Evolutionary conservation across 37 sponge, comb jelly and placozoan species (phyloP).

Genomic region (Mnemiopsis leidyi): DNA sequence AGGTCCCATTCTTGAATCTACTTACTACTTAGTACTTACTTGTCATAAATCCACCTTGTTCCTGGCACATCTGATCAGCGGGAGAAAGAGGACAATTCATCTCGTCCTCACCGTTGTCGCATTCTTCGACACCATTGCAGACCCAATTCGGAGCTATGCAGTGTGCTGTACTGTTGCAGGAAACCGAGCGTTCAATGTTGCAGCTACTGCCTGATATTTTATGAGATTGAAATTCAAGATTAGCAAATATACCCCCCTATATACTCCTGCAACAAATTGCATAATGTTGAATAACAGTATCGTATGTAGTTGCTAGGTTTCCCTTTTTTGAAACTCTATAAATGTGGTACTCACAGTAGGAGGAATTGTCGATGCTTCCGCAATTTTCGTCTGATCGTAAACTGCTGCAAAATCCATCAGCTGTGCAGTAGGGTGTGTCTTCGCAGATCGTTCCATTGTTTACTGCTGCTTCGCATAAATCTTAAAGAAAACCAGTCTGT

Average conservation of each 20-base stretch:
- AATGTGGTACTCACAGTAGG: neutral
- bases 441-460: neutral
- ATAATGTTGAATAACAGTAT: no score
- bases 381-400: neutral
- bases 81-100: neutral
- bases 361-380: neutral
- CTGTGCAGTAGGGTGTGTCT: neutral
- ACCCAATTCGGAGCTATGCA: neutral
- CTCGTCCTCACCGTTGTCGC: neutral
- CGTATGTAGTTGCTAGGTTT: no score
- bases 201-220: neutral
- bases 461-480: neutral
- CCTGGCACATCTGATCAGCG: no score
- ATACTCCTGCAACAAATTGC: neutral
- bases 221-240: no score
- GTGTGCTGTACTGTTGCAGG: neutral
- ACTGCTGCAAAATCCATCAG: neutral
- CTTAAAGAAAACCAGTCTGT: no score
- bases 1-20: no score
- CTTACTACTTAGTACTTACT: no score
- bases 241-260: neutral
- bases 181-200: neutral
- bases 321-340: no score
- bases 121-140: neutral
- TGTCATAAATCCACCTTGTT: no score